phyloP scores from a whole-genome alignment of 2,888 invertebrate species.

The Theristus sp. region DNA sequence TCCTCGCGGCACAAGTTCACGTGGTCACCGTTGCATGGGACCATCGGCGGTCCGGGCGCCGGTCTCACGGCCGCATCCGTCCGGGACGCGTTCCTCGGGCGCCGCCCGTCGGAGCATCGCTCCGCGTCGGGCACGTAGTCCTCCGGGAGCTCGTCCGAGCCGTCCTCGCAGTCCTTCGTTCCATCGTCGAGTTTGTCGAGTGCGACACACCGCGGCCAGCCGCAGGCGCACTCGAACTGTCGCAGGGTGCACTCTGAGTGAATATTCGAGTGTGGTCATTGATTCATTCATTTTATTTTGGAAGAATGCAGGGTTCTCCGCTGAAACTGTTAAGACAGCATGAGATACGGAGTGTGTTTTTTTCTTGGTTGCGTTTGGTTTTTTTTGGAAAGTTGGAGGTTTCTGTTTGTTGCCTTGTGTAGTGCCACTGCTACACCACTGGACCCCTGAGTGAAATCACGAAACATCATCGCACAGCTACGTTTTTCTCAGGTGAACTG shows the following conservation, averaged over 20 bases:
- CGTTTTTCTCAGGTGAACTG: too few species aligned
- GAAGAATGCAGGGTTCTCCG: too few species aligned
- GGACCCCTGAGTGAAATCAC: too few species aligned
- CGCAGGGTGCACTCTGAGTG: constrained; percentile 30
- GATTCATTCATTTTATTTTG: too few species aligned
- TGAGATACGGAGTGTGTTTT: too few species aligned
- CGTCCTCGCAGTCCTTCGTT: constrained; percentile 33
- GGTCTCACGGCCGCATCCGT: neutral
- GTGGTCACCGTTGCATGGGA: constrained; percentile 6
- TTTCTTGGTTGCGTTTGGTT: too few species aligned
- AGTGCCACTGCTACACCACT: too few species aligned
- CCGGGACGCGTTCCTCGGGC: constrained; percentile 6
- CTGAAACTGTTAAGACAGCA: too few species aligned
- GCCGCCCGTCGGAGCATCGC: constrained; percentile 8
- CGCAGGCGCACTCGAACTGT: constrained; percentile 34
- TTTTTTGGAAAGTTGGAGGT: neutral
- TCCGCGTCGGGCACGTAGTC: neutral
- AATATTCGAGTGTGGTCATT: too few species aligned
- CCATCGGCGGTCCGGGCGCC: constrained; percentile 7
- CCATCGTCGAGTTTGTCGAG: constrained; percentile 30
- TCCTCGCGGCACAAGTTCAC: constrained; percentile 13
- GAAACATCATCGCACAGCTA: too few species aligned
- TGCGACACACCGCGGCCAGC: constrained; percentile 32
- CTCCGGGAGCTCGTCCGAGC: constrained; percentile 29
- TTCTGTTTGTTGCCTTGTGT: neutral